Conservation (phyloP, 2,113 vertebrate genomes). For the Tragelaphus strepsiceros region DNA sequence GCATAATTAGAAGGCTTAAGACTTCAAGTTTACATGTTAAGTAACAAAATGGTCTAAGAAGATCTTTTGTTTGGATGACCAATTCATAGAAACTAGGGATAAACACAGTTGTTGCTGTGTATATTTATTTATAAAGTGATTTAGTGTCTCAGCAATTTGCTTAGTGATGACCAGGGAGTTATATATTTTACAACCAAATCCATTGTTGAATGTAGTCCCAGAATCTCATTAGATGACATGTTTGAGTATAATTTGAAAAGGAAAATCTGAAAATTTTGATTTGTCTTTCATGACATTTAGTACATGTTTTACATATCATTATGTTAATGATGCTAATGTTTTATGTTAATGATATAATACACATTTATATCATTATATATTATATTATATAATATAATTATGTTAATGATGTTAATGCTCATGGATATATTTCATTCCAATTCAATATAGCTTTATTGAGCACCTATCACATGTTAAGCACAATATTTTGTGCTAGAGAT, state of each 20-base stretch:
- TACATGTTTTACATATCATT: neutral
- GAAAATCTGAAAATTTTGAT: constrained; percentile 14
- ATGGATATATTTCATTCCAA: neutral
- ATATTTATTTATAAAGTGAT: constrained; percentile 23
- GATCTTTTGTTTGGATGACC: constrained; percentile 44
- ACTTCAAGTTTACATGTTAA: constrained; percentile 26
- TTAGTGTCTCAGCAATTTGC: constrained; percentile 1
- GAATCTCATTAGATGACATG: neutral
- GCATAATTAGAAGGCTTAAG: neutral
- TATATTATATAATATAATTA: too few species aligned
- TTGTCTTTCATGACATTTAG: neutral
- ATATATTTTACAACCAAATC: neutral
- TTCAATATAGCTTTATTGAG: neutral
- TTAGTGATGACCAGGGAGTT: neutral
- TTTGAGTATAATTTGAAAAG: neutral
- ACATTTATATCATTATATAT: too few species aligned
- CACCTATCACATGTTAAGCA: neutral
- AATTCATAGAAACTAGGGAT: constrained; percentile 35
- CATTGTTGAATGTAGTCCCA: neutral
- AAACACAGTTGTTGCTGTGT: constrained; percentile 19
- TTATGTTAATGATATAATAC: too few species aligned
- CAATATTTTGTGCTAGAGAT: neutral
- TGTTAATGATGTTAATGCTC: too few species aligned
- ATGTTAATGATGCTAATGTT: too few species aligned
- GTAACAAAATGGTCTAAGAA: constrained; percentile 24